Evolutionary conservation across 1,140 invertebrate genomes (phyloP).

Genomic region (Meloidogyne exigua): DNA sequence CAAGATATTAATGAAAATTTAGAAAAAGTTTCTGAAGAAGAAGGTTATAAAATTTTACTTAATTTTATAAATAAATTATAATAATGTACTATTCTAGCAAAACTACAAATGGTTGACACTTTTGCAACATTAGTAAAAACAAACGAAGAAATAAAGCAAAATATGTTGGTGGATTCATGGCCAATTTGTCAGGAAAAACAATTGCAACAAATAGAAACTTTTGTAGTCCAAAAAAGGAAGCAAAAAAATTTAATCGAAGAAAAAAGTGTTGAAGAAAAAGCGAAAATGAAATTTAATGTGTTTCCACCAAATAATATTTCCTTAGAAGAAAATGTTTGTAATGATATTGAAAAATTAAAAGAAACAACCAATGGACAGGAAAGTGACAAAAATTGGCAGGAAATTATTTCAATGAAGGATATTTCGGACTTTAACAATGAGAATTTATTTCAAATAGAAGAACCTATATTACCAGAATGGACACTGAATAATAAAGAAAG

Average conservation of each 20-base stretch:
- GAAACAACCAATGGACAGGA: too few species aligned
- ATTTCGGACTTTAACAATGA: too few species aligned
- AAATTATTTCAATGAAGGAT: too few species aligned
- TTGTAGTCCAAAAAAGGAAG: background rate
- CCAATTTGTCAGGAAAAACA: slow-evolving; percentile 2
- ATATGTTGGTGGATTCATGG: background rate
- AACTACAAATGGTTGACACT: background rate
- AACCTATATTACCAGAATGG: too few species aligned
- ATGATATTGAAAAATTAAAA: background rate
- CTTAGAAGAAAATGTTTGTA: background rate
- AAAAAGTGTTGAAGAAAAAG: background rate
- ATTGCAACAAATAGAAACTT: background rate
- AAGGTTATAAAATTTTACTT: background rate
- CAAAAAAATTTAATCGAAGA: background rate
- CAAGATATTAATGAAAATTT: background rate
- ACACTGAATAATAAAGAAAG: too few species aligned
- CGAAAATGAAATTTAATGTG: background rate
- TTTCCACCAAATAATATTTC: too few species aligned
- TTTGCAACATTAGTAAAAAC: background rate
- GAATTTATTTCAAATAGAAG: background rate
- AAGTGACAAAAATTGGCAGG: too few species aligned
- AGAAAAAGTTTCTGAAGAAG: background rate
- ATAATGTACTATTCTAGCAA: too few species aligned
- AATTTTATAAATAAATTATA: too few species aligned
- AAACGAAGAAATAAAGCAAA: background rate